Percentiles rank a stretch among this genome's conserved stretches.
Evolutionary conservation across 2,888 invertebrate genomes (phyloP).

Genomic region (Microctonus hyperodae): DNA sequence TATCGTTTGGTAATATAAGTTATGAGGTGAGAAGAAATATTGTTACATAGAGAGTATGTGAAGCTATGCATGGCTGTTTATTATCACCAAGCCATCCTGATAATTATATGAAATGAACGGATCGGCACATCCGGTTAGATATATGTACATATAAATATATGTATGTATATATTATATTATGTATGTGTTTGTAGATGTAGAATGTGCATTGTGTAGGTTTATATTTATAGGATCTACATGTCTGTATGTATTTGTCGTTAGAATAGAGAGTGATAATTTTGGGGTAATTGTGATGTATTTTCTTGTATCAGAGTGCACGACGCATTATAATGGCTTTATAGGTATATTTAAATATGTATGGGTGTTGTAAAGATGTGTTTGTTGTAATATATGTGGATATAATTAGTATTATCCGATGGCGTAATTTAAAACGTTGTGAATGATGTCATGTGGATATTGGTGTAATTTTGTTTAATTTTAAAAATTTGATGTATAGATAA

Average conservation of each 20-base stretch:
- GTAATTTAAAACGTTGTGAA: constrained; percentile 20
- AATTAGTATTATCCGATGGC: constrained; percentile 18
- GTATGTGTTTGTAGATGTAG: background rate
- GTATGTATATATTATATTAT: constrained; percentile 14
- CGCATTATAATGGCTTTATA: constrained; percentile 5
- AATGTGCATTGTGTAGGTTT: no score
- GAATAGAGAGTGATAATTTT: constrained; percentile 54
- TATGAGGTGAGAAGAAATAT: constrained; percentile 33
- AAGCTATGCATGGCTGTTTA: constrained; percentile 36
- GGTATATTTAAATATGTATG: constrained; percentile 1
- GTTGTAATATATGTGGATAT: no score
- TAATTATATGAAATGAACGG: constrained; percentile 57
- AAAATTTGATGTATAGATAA: no score
- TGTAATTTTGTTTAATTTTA: no score
- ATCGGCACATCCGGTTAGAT: constrained; percentile 37
- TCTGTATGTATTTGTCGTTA: no score
- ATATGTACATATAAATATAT: constrained; percentile 1
- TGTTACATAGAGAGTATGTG: constrained; percentile 10
- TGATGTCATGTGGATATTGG: constrained; percentile 1
- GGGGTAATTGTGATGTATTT: constrained; percentile 46
- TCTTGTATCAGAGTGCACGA: constrained; percentile 38
- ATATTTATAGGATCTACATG: no score
- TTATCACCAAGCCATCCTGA: constrained; percentile 46
- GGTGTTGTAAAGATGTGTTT: no score
- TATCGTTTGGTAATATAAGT: constrained; percentile 43